Evolutionary conservation across 92 coral and sea anemone species (phyloP), one percentile per base, ranked within the genome.

Genomic region (Scolanthus callimorphus): DNA sequence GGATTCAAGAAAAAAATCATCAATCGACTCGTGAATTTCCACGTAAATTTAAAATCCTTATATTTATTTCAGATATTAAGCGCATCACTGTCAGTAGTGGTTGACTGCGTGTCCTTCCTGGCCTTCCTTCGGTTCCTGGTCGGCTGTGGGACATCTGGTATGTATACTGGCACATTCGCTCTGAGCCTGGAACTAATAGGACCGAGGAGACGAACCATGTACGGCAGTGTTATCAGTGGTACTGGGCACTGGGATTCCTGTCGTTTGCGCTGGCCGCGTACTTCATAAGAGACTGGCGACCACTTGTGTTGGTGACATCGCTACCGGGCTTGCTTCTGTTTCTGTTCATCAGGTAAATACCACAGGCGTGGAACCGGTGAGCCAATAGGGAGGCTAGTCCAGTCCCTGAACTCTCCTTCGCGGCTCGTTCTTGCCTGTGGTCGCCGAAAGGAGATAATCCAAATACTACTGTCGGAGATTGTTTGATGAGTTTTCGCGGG

Each of bases 131-230:
- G 81, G 65, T 81, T 74, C 39, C 25, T 58, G 11, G 68, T 68
- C 55, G 81, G 81, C 27, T 70, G 59, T 17, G 71, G 74, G 23
- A 51, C 56, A 11, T 67, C 69, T 23, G 82, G 87, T 0, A 25
- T 81, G 9, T 62, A 55, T 27, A 37, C 70, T 13, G 71, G 71
- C 17, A 63, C 53, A 1, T 80, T 71, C 45, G 46, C 62, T 25
- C 77, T 75, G 28, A 49, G 65, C 29, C 46, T 83, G 90, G 90
- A 83, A 69, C 49, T 83, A 23, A 80, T 78, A 3, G 85, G 76
- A 3, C 27, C 81, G 8, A 60, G 48, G n/a, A 60, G 75, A 22
- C 90, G 90, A 19, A 83, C 90, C 0, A 29, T 72, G 59, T 72
- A 76, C 13, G 80, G 85, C 17, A 64, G 69, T 49, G 45, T 84